A percentile compares a stretch with the other conserved stretches of the same genome.
phyloP scores from a whole-genome alignment of 2,797 vertebrate species.

The Luscinia megarhynchos region DNA sequence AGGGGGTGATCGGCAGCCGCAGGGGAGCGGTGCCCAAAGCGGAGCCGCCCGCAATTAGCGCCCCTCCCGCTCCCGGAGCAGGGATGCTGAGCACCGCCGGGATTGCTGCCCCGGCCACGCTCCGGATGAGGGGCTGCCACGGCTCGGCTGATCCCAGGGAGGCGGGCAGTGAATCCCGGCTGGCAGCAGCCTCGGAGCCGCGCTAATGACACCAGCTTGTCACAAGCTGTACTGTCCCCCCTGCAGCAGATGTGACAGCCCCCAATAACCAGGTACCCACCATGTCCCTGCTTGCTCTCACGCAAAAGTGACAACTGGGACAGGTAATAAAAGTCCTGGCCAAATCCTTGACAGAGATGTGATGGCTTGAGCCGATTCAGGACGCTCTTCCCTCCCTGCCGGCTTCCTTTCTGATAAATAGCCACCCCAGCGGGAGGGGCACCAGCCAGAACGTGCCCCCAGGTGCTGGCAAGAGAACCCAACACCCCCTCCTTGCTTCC shows the following conservation, averaged over 20 bases:
- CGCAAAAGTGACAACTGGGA: slow-evolving; percentile 34
- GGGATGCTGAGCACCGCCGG: not conserved
- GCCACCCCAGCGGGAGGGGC: not conserved
- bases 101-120: not conserved
- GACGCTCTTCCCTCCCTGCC: not conserved
- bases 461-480: not conserved
- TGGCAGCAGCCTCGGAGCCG: not conserved
- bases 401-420: not conserved
- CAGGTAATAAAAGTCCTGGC: slow-evolving; percentile 32
- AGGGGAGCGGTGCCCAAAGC: not conserved
- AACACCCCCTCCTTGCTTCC: not conserved
- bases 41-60: not conserved
- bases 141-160: not conserved
- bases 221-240: slow-evolving; percentile 3
- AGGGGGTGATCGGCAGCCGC: not conserved
- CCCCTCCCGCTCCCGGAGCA: accelerated
- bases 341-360: slow-evolving; percentile 26
- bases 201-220: slow-evolving; percentile 9
- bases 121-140: not conserved
- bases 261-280: slow-evolving; percentile 1
- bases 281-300: not conserved
- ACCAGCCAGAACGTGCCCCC: accelerated
- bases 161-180: not conserved
- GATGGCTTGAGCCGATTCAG: not conserved
- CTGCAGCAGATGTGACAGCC: slow-evolving; percentile 52